Percentiles rank a stretch among this genome's conserved stretches.
Conservation (phyloP, 2,797 vertebrate genomes). For the Arrhamphus sclerolepis region DNA sequence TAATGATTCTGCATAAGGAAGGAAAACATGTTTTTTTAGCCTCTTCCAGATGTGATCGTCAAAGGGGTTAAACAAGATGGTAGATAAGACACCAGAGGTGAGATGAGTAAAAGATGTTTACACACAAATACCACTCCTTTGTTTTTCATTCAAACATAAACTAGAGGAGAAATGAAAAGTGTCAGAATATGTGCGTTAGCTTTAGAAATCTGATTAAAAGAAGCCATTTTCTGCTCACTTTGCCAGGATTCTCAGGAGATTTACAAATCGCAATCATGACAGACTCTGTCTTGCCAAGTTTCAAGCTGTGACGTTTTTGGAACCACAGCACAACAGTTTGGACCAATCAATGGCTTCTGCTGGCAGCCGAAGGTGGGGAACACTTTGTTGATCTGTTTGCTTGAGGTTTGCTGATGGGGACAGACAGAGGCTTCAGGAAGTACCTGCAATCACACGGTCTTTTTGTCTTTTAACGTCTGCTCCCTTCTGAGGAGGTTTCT, state of each 20-base stretch:
- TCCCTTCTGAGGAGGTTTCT: not conserved
- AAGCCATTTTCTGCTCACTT: too few relatives aligned
- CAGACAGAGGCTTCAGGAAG: not conserved
- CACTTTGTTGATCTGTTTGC: not conserved
- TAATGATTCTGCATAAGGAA: constrained; percentile 11
- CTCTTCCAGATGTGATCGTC: not conserved
- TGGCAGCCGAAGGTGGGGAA: not conserved
- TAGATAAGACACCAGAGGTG: constrained; percentile 6
- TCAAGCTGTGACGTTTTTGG: not conserved
- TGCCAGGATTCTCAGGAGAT: not conserved
- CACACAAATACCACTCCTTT: too few relatives aligned
- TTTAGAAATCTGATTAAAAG: too few relatives aligned
- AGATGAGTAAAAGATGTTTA: too few relatives aligned
- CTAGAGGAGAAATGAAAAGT: too few relatives aligned
- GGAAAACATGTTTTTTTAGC: not conserved
- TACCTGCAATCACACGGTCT: not conserved
- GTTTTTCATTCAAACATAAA: too few relatives aligned
- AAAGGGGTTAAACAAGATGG: not conserved
- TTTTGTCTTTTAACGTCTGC: not conserved
- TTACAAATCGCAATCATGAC: not conserved
- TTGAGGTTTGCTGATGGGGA: not conserved
- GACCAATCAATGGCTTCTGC: not conserved
- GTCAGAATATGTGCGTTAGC: too few relatives aligned
- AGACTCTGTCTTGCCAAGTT: not conserved
- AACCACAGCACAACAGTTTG: not conserved